Percentiles rank a stretch among this genome's conserved stretches.
phyloP scores from a whole-genome alignment of 2,113 vertebrate species.

The Hippocampus zosterae region DNA sequence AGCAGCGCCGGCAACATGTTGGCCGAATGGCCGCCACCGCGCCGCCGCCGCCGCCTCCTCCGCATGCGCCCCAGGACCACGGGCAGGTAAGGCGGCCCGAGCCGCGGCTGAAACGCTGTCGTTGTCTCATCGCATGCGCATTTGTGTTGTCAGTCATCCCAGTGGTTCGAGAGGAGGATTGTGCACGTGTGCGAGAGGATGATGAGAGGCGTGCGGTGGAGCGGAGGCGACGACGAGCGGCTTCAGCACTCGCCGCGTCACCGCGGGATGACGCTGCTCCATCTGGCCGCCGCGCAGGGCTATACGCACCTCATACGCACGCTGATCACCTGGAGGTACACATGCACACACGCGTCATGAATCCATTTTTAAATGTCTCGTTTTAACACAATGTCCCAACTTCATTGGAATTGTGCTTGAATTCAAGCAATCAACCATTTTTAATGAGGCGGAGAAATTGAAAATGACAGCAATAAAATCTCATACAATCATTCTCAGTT shows the following conservation, averaged over 20 bases:
- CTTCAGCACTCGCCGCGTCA: constrained; percentile 78
- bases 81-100: constrained; percentile 44
- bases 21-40: constrained; percentile 38
- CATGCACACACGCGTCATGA: neutral
- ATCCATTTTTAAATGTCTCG: too few species aligned
- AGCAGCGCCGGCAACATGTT: constrained; percentile 19
- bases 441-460: too few species aligned
- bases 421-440: too few species aligned
- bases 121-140: neutral
- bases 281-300: constrained; percentile 86
- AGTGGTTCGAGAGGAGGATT: constrained; percentile 83
- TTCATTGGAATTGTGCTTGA: neutral
- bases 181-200: constrained; percentile 81
- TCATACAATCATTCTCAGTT: too few species aligned
- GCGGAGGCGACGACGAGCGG: constrained; percentile 54
- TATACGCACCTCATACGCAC: constrained; percentile 84
- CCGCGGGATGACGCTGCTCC: constrained; percentile 86
- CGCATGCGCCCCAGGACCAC: constrained; percentile 36
- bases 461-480: too few species aligned
- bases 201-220: constrained; percentile 76
- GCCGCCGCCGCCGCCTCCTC: constrained; percentile 41
- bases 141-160: constrained; percentile 38
- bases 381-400: too few species aligned
- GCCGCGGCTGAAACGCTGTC: neutral
- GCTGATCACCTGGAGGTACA: constrained; percentile 63